Percentiles rank a stretch among this genome's conserved stretches.
Evolutionary conservation across 2,797 vertebrate species (phyloP).

Genomic region (Anabas testudineus): DNA sequence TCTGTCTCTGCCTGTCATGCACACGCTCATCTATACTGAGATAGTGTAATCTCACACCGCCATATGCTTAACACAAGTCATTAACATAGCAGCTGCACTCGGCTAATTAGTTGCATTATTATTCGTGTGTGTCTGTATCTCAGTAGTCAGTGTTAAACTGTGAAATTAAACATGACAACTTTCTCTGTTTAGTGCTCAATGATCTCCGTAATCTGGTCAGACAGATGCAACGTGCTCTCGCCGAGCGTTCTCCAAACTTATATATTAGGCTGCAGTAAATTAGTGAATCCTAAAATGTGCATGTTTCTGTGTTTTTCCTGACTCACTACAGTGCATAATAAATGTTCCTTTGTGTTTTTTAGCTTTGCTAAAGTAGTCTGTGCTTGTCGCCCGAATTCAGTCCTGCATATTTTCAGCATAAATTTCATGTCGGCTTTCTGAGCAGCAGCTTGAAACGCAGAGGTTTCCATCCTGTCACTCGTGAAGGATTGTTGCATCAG

Average conservation of each 20-base stretch:
- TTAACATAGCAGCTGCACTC: conserved; percentile 72
- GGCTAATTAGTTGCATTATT: conserved; percentile 72
- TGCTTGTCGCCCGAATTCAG: conserved; percentile 23
- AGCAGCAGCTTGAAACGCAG: conserved; percentile 41
- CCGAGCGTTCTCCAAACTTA: conserved; percentile 3
- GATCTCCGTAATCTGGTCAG: conserved; percentile 46
- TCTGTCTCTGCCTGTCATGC: conserved; percentile 43
- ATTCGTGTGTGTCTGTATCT: conserved; percentile 54
- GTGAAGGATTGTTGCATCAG: conserved; percentile 64
- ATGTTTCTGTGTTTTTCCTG: background rate
- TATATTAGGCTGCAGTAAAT: conserved; percentile 29
- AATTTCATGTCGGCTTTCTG: conserved; percentile 60
- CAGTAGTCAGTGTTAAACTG: conserved; percentile 64
- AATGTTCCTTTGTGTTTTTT: conserved; percentile 36
- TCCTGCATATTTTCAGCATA: conserved; percentile 49
- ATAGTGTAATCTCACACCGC: conserved; percentile 71
- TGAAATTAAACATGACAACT: conserved; percentile 70
- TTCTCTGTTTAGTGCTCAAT: conserved; percentile 45
- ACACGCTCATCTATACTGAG: conserved; percentile 47
- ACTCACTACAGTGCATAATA: conserved; percentile 27
- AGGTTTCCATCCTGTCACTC: conserved; percentile 61
- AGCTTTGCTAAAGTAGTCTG: conserved; percentile 18
- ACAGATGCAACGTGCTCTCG: conserved; percentile 18
- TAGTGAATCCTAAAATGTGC: background rate
- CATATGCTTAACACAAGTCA: conserved; percentile 71